Percentiles rank a stretch among this genome's conserved stretches.
Evolutionary conservation across 1,140 invertebrate species (phyloP).

Genomic region (Penaeus indicus): DNA sequence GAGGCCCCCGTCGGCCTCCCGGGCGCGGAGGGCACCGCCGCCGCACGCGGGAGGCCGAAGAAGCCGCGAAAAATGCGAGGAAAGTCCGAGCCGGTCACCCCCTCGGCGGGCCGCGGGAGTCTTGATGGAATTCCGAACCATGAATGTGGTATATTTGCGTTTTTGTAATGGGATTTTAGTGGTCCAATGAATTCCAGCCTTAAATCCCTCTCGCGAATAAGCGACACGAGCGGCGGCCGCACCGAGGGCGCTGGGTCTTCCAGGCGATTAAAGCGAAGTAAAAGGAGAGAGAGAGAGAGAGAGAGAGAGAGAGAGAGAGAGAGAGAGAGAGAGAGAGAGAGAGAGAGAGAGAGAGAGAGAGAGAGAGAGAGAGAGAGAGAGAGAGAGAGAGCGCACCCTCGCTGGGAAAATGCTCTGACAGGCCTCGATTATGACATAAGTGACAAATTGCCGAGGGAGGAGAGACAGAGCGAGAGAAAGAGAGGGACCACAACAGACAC

Average conservation of each 20-base stretch:
- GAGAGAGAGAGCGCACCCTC: background rate
- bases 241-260: background rate
- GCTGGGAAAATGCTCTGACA: conserved; percentile 41
- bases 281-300: background rate
- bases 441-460: conserved; percentile 51
- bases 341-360: background rate
- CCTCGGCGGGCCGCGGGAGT: conserved; percentile 20
- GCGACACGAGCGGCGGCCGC: background rate
- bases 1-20: background rate
- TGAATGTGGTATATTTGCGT: conserved; percentile 57
- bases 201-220: conserved; percentile 24
- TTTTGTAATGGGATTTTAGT: conserved; percentile 57
- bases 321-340: too few relatives aligned
- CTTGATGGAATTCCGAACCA: conserved; percentile 52
- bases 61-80: conserved; percentile 2
- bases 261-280: background rate
- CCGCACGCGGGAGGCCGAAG: background rate
- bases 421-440: conserved; percentile 51
- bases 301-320: background rate
- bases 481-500: conserved; percentile 31
- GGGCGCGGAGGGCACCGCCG: background rate
- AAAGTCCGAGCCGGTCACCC: conserved; percentile 39
- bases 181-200: conserved; percentile 42
- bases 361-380: background rate
- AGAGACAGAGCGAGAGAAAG: background rate